A percentile compares a stretch with the other conserved stretches of the same genome.
These are phyloP conservation scores for Callosobruchus maculatus DNA, from an alignment of 2,888 invertebrate species.

Conservation along the genomic window DNA sequence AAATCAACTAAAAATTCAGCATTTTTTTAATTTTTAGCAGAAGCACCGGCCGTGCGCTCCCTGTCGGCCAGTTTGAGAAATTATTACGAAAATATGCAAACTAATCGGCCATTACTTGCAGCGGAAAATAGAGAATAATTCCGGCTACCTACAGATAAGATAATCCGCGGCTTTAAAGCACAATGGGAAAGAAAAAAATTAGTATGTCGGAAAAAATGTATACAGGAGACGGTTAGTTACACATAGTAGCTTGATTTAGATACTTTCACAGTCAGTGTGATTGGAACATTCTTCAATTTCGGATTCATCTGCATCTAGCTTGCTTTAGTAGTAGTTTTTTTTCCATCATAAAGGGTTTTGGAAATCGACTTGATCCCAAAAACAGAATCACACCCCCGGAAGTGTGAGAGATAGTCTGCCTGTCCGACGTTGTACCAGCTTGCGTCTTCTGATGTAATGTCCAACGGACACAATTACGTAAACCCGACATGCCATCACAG, in stretches of 20 bases:
- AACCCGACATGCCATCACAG: too few species aligned
- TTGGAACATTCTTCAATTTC: too few species aligned
- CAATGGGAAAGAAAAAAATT: neutral
- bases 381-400: too few species aligned
- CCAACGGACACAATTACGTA: too few species aligned
- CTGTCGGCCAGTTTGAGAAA: neutral
- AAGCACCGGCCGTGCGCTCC: neutral
- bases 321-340: too few species aligned
- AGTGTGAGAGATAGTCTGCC: too few species aligned
- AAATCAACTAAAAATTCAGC: neutral
- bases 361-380: too few species aligned
- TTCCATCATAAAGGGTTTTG: too few species aligned
- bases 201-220: neutral
- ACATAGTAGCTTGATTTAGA: neutral
- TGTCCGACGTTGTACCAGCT: too few species aligned
- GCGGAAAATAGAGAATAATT: neutral
- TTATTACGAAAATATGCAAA: neutral
- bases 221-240: neutral
- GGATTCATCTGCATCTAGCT: too few species aligned
- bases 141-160: neutral
- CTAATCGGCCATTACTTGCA: neutral
- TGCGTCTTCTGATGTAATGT: too few species aligned
- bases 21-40: neutral
- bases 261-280: too few species aligned
- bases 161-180: neutral